Evolutionary conservation across 2,888 invertebrate genomes (phyloP), one percentile per base, ranked within the genome.

Genomic region (Drosophila mercatorum): DNA sequence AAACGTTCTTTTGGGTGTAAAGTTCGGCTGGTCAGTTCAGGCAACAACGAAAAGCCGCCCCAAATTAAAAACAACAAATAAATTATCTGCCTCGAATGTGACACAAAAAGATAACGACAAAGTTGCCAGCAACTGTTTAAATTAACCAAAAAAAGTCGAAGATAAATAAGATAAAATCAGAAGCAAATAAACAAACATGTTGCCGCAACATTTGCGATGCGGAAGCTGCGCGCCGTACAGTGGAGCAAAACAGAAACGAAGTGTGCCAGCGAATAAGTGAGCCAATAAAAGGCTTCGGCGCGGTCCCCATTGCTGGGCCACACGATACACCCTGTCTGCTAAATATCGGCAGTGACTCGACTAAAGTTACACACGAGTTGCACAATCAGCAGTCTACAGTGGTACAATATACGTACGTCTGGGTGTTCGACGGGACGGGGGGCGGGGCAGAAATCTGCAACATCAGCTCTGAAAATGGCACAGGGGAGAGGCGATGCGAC

Each of bases 91-190:
- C 55, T 6, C 51, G 61, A 46, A 55, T 62, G 46, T 75, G 82
- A 80, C 86, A 88, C 78, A 75, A 44, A 85, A 89, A 86, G 86
- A 86, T 88, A 89, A 88, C 85, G 68, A 65, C 47, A 57, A 65
- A 67, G 67, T 68, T 67, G 56, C 63, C 55, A 58, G 75, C 72
- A 75, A 81, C 57, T 63, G 81, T 72, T 81, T 70, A 78, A 72
- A 67, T 66, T 65, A 81, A 70, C 59, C 59, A 14, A 22, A 12
- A 43, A 65, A 53, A 70, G n/a, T n/a, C 11, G 5, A 55, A 68
- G 65, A 78, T 72, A 68, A 72, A 69, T 60, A 59, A 57, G 67
- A 68, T 74, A 60, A 60, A 47, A 49, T 49, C 56, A 68, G 61
- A 81, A 61, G 57, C 65, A 75, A 74, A 78, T 68, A 78, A 75